Evolutionary conservation across 2,888 invertebrate species (phyloP).

Genomic region (Drosophila rubida): DNA sequence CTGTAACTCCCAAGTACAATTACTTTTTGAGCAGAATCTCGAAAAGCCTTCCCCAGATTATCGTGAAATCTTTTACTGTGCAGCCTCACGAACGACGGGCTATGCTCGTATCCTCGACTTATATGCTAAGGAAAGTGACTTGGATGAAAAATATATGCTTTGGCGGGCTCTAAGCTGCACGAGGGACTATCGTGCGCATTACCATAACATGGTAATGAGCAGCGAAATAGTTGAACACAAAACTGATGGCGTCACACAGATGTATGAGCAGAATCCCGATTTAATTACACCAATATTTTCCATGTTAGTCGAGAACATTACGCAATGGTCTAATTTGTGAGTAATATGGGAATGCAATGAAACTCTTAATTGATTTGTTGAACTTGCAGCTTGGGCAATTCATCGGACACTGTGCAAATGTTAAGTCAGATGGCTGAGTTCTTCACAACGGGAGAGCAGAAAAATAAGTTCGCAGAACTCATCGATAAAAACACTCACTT

Average conservation of each 20-base stretch:
- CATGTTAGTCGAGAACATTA: conserved; percentile 52
- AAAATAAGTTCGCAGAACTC: conserved; percentile 52
- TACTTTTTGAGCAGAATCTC: background rate
- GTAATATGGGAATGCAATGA: background rate
- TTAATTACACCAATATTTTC: conserved; percentile 68
- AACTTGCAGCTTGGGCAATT: conserved; percentile 58
- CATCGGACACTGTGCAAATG: conserved; percentile 59
- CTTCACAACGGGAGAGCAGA: conserved; percentile 69
- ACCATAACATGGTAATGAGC: conserved; percentile 84
- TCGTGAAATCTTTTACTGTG: conserved; percentile 69
- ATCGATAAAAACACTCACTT: conserved; percentile 37
- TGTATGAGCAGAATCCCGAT: conserved; percentile 86
- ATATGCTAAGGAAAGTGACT: conserved; percentile 87
- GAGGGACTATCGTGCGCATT: conserved; percentile 85
- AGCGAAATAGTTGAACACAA: conserved; percentile 34
- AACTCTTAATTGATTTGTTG: background rate
- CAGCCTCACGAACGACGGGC: conserved; percentile 44
- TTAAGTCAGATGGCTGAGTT: conserved; percentile 62
- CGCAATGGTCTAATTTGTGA: conserved; percentile 32
- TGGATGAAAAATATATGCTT: conserved; percentile 88
- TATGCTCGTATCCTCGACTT: conserved; percentile 76
- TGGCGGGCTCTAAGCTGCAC: conserved; percentile 89
- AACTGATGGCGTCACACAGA: conserved; percentile 80
- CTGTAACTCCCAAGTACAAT: conserved; percentile 86
- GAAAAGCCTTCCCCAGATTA: conserved; percentile 55